Conservation (phyloP, 2,113 vertebrate genomes). For the Oncorhynchus mykiss region DNA sequence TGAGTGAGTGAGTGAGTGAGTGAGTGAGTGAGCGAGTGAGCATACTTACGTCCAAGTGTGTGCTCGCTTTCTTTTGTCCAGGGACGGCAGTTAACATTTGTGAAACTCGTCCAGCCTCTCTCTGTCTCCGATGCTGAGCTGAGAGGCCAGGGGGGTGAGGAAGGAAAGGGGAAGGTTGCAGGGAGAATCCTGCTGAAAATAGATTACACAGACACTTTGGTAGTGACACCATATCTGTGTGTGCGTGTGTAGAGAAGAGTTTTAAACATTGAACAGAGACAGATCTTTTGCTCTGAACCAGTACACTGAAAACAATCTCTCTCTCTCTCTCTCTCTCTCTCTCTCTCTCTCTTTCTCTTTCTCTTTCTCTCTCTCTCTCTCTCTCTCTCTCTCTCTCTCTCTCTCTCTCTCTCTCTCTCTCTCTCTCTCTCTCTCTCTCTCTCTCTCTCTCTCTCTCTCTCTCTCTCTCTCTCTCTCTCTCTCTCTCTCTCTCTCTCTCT, state of each 20-base stretch:
- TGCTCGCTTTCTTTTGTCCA: conserved; percentile 32
- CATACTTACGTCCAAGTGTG: conserved; percentile 10
- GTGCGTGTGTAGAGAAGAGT: background rate
- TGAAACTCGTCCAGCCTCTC: conserved; percentile 32
- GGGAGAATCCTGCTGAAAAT: conserved; percentile 33
- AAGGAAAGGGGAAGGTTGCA: conserved; percentile 15
- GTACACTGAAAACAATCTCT: conserved; percentile 10
- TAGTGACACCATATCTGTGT: conserved; percentile 30
- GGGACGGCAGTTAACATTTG: conserved; percentile 55
- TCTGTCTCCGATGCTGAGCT: conserved; percentile 1
- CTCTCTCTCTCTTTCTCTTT: too few species aligned
- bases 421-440: too few species aligned
- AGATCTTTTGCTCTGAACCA: too few species aligned
- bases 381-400: conserved; percentile 14
- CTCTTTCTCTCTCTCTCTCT: background rate
- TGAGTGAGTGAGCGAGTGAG: too few species aligned
- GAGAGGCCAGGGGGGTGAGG: background rate
- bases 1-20: too few species aligned
- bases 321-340: background rate
- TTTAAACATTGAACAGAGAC: too few species aligned
- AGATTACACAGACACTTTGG: conserved; percentile 45
- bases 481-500: too few species aligned
- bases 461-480: conserved; percentile 14
- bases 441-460: background rate
- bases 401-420: background rate